Evolutionary conservation across 37 sponge, comb jelly and placozoan species (phyloP), one percentile per base, ranked within the genome.

Genomic region (Hexactinellida sp.): DNA sequence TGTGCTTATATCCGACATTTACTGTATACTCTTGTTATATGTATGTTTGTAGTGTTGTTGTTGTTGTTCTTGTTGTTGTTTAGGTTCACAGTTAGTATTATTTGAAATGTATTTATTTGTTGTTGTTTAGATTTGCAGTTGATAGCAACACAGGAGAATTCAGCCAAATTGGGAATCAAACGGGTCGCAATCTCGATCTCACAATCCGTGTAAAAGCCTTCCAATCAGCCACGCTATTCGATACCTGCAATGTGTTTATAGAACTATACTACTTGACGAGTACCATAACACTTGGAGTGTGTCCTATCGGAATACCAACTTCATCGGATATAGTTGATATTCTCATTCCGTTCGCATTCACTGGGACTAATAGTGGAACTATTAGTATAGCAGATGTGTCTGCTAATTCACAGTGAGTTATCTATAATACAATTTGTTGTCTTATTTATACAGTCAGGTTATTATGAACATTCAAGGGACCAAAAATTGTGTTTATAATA

Each of bases 111-210:
- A 41, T 16, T 16, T 13, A 16, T 41, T 16, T 41, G 5, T 41
- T 41, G 10, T 41, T 41, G 5, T 41, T 41, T 63, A 63, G 76
- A n/a, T 63, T 63, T 63, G 30, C 28, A 25, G 76, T 63, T n/a
- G 76, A 63, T 23, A 21, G 19, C 13, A 28, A 63, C 34, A 63
- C 76, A 25, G 76, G 76, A 63, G 76, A 63, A 7, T 63, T 63
- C 30, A 63, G 28, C 13, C 76, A 63, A 28, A 63, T 63, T n/a
- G 76, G 76, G 19, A 63, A 63, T 23, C 76, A 63, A n/a, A 63
- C 76, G 13, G 76, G 5, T 63, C 76, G 76, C 34, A 63, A 63
- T 63, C 76, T 63, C 30, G 76, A 63, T n/a, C 76, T 63, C 76
- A 63, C 76, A 63, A 63, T 63, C 13, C 76, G 76, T 28, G 76